Evolutionary conservation across 1,140 invertebrate genomes (phyloP), one percentile per base, ranked within the genome.

Genomic region (Lucilia sericata): DNA sequence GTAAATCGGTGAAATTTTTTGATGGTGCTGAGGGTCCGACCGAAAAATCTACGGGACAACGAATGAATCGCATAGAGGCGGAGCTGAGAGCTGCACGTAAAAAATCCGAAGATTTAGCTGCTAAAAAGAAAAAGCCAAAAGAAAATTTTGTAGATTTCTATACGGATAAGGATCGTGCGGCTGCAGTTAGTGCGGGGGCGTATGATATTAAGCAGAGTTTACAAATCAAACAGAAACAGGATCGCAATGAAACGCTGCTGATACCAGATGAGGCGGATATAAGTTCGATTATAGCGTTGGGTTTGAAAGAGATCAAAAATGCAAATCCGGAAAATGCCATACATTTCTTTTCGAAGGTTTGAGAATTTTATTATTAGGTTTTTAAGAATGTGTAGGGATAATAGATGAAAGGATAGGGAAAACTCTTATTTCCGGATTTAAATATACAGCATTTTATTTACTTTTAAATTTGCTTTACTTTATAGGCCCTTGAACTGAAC

Each of bases 111-210:
- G 88, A 91, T 30, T 87, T 87, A 82, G 87, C 90, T 87, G 49
- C 92, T 92, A 86, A 92, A 91, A 92, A 92, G 91, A 86, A 92
- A 92, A 92, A 93, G 34, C 92, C 93, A 21, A 92, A 93, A n/a
- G 94, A 95, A 86, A 90, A 90, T 78, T 91, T 90, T 19, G 95
- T 96, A 84, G 96, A 97, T 88, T 91, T 96, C 14, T 98, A 97
- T 88, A 97, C 96, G 12, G 97, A 98, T 89, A 98, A 97, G 88
- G 97, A 97, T 89, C 91, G 97, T 12, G 97, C 97, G 0, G 96
- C 97, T 0, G 96, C 96, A 1, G 96, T 97, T 7, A 96, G 96
- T 86, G 94, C 97, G 2, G 90, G 90, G 3, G 86, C 88, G 60
- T 91, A 94, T 75, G 96, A 98, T 88, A 97, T 97, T 51, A 97